Conservation (phyloP, 1,140 invertebrate genomes). For the Bombus soroeensis region DNA sequence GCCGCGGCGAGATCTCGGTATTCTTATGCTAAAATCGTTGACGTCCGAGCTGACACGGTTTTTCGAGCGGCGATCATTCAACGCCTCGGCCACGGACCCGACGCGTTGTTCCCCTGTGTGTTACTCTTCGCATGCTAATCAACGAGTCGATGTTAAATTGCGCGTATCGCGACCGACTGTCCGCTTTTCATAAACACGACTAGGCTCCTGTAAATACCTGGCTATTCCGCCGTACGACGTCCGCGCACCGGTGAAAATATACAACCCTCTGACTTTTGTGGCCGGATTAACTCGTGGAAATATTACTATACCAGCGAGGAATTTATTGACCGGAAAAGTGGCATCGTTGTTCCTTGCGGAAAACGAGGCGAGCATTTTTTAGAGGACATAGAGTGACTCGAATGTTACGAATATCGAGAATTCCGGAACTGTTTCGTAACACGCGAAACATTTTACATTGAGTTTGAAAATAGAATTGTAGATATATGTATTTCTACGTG, state of each 20-base stretch:
- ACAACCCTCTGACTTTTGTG: not conserved
- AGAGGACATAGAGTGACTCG: too few species aligned
- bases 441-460: not conserved
- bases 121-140: conserved; percentile 54
- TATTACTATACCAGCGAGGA: not conserved
- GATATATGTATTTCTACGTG: not conserved
- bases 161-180: conserved; percentile 17
- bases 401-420: not conserved
- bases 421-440: not conserved
- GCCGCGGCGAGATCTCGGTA: conserved; percentile 34
- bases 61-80: conserved; percentile 54
- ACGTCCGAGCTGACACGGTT: conserved; percentile 62
- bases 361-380: not conserved
- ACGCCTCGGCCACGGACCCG: conserved; percentile 40
- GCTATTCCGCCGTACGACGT: not conserved
- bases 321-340: conserved; percentile 33
- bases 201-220: conserved; percentile 52
- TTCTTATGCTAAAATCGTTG: conserved; percentile 69
- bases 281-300: conserved; percentile 35
- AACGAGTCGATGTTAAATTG: conserved; percentile 66
- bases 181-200: conserved; percentile 56
- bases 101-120: conserved; percentile 8
- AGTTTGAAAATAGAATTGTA: too few species aligned
- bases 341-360: not conserved
- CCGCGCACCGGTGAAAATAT: not conserved